phyloP scores from a whole-genome alignment of 1,140 invertebrate genomes.

The Helicoverpa zea region DNA sequence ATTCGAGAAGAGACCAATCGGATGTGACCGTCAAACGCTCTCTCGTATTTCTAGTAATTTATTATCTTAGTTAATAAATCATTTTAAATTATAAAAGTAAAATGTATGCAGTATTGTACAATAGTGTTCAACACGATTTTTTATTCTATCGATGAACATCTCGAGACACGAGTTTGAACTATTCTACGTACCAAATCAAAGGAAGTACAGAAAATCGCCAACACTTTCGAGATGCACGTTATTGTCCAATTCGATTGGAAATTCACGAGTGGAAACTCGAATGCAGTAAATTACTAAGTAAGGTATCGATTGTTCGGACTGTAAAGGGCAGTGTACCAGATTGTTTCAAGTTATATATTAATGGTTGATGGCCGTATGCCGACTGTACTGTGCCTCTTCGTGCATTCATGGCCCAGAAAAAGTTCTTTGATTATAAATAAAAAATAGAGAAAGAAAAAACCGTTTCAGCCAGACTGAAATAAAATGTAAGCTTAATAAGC shows the following conservation, averaged over 20 bases:
- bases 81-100: no score
- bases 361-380: conserved; percentile 60
- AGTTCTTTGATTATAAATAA: conserved; percentile 29
- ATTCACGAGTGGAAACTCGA: conserved; percentile 58
- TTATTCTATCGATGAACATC: neutral
- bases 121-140: neutral
- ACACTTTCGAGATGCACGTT: conserved; percentile 46
- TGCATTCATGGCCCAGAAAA: neutral
- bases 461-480: neutral
- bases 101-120: no score
- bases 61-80: no score
- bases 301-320: conserved; percentile 70
- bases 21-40: no score
- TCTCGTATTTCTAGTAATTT: no score
- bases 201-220: conserved; percentile 1
- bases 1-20: no score
- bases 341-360: conserved; percentile 74
- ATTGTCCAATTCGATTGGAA: conserved; percentile 55
- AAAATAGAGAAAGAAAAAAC: neutral
- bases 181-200: conserved; percentile 40
- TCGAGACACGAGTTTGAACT: neutral
- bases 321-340: conserved; percentile 72
- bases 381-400: conserved; percentile 7
- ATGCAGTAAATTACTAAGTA: conserved; percentile 62
- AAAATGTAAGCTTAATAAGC: neutral